phyloP scores from a whole-genome alignment of 2,888 invertebrate species.

The Gibbula magus region DNA sequence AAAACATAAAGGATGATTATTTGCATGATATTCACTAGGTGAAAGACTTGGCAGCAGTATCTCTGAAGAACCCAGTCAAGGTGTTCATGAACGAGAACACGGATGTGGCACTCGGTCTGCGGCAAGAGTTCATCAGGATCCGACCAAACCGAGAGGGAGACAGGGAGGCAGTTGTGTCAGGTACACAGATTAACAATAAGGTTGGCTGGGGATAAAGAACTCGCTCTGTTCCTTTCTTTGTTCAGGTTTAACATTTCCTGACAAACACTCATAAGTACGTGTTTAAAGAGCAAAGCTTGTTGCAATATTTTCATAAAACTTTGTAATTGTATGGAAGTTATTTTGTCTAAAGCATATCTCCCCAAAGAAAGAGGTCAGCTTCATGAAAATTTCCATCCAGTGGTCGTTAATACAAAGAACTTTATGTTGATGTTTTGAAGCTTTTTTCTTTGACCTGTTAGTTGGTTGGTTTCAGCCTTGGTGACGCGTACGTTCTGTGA shows the following conservation, averaged over 20 bases:
- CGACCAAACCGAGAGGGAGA: constrained; percentile 91
- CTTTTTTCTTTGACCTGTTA: neutral
- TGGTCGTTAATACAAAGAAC: too few relatives aligned
- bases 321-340: too few relatives aligned
- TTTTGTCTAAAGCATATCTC: too few relatives aligned
- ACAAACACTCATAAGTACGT: neutral
- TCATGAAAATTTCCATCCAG: too few relatives aligned
- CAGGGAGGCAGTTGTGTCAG: constrained; percentile 86
- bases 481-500: constrained; percentile 92
- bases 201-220: too few relatives aligned
- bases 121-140: constrained; percentile 95
- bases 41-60: constrained; percentile 93
- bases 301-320: too few relatives aligned
- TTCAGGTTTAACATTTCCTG: neutral
- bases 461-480: constrained; percentile 78
- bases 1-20: neutral
- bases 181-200: constrained; percentile 45
- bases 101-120: constrained; percentile 94
- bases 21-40: constrained; percentile 68
- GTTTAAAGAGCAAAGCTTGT: neutral
- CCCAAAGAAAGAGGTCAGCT: too few relatives aligned
- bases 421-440: too few relatives aligned
- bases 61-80: constrained; percentile 92
- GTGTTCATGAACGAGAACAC: constrained; percentile 97
- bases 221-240: neutral